Evolutionary conservation across 1,140 invertebrate species (phyloP).

Genomic region (Paramacrobiotus metropolitanus): DNA sequence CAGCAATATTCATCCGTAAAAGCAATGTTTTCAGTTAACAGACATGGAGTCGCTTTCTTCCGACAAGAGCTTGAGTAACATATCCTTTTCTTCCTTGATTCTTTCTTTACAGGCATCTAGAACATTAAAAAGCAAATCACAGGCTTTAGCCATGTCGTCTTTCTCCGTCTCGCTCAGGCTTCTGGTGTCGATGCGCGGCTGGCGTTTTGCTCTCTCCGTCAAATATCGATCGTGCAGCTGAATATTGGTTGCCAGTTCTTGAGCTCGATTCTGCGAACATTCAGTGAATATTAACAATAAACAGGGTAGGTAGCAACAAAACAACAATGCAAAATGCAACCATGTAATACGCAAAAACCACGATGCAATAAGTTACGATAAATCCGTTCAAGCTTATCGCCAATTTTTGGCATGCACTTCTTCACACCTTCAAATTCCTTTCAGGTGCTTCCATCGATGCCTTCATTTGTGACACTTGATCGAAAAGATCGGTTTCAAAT

Average conservation of each 20-base stretch:
- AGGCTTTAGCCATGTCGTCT: neutral
- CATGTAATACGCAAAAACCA: too few species aligned
- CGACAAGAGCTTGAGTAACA: neutral
- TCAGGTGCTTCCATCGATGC: neutral
- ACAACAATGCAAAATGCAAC: too few species aligned
- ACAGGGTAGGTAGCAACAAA: too few species aligned
- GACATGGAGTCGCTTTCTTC: too few species aligned
- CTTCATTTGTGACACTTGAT: neutral
- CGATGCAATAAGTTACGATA: too few species aligned
- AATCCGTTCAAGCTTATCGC: too few species aligned
- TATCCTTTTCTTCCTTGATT: neutral
- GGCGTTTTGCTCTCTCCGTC: neutral
- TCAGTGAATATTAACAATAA: too few species aligned
- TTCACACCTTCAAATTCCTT: neutral
- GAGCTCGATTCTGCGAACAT: neutral
- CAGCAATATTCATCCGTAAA: too few species aligned
- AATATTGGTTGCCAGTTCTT: neutral
- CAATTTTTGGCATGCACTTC: neutral
- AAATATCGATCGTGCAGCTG: conserved; percentile 1
- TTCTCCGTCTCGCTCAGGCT: neutral
- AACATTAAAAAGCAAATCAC: neutral
- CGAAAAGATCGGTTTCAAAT: neutral
- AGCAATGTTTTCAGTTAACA: too few species aligned
- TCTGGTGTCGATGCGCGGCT: neutral
- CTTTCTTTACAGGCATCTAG: neutral